phyloP scores from a whole-genome alignment of 1,140 invertebrate genomes.

The Chironomus striatipennis region DNA sequence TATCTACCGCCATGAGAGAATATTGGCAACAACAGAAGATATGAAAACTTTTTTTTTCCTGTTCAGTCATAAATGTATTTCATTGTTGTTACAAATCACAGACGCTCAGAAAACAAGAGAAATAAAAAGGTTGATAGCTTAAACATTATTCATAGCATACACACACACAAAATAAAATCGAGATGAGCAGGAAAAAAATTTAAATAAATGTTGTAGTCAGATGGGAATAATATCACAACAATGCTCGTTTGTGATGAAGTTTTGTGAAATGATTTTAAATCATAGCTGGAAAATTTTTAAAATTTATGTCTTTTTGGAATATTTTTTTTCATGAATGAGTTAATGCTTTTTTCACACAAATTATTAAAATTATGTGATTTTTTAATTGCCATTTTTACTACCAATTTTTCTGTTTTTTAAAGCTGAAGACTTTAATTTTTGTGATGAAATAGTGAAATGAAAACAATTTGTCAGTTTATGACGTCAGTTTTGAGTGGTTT shows the following conservation, averaged over 20 bases:
- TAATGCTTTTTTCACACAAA: neutral
- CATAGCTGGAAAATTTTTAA: neutral
- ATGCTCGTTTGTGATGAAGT: neutral
- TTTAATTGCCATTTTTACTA: neutral
- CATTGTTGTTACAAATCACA: too few relatives aligned
- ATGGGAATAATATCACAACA: neutral
- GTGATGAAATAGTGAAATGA: neutral
- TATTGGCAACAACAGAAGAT: neutral
- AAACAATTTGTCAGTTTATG: neutral
- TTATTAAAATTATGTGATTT: neutral
- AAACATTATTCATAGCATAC: too few relatives aligned
- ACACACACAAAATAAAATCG: neutral
- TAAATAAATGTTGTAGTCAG: neutral
- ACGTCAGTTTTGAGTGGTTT: too few relatives aligned
- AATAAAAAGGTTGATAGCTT: too few relatives aligned
- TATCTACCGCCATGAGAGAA: neutral
- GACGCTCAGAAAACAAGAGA: too few relatives aligned
- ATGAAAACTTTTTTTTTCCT: neutral
- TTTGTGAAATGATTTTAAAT: neutral
- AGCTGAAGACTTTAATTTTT: neutral
- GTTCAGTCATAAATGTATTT: too few relatives aligned
- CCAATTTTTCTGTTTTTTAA: neutral
- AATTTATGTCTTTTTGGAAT: neutral
- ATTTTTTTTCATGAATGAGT: neutral
- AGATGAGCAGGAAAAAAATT: neutral